Percentiles rank a stretch among this genome's conserved stretches.
Evolutionary conservation across 2,888 invertebrate species (phyloP).

Genomic region (Anorthoa munda): DNA sequence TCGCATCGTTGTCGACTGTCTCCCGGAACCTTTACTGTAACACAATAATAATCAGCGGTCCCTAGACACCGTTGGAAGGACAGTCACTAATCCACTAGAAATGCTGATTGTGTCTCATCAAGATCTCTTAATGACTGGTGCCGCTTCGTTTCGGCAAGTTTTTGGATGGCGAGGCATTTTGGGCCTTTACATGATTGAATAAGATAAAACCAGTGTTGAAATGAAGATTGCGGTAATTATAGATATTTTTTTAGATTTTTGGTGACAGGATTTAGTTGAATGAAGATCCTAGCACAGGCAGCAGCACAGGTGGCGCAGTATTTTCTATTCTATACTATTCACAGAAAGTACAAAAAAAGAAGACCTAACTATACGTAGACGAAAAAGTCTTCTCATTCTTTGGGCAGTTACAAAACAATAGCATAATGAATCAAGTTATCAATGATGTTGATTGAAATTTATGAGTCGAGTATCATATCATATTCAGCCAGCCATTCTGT

Average conservation of each 20-base stretch:
- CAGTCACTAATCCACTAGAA: slow-evolving; percentile 39
- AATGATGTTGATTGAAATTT: too few relatives aligned
- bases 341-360: too few relatives aligned
- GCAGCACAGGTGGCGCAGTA: too few relatives aligned
- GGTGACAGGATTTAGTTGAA: neutral
- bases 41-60: slow-evolving; percentile 8
- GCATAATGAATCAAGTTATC: too few relatives aligned
- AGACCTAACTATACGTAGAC: too few relatives aligned
- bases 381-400: too few relatives aligned
- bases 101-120: slow-evolving; percentile 52
- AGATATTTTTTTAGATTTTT: slow-evolving; percentile 9
- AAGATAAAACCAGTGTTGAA: slow-evolving; percentile 12
- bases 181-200: slow-evolving; percentile 1
- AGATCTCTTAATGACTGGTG: slow-evolving; percentile 38
- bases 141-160: slow-evolving; percentile 23
- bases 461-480: too few relatives aligned
- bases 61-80: slow-evolving; percentile 4
- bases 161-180: slow-evolving; percentile 30
- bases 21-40: neutral
- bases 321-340: too few relatives aligned
- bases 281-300: neutral
- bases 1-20: too few relatives aligned
- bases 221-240: slow-evolving; percentile 21
- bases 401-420: too few relatives aligned
- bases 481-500: too few relatives aligned